Evolutionary conservation across 1,140 invertebrate species (phyloP), one percentile per base, ranked within the genome.

Genomic region (Bombus balteatus): DNA sequence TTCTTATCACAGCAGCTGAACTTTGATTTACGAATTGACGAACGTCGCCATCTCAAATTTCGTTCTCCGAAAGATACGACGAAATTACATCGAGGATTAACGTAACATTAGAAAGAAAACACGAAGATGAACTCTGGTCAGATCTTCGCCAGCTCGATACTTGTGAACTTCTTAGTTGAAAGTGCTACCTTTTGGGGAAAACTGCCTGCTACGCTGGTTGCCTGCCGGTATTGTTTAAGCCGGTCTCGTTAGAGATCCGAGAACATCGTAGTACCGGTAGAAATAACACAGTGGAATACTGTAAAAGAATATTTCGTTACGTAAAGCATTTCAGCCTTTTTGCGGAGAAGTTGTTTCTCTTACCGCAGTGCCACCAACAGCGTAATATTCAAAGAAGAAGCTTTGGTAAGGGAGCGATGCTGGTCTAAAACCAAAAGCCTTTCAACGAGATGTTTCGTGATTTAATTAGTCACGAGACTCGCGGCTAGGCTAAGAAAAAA

Each of bases 291-390:
- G 75, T 65, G 13, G 28, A 62, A 78, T 25, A 53, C 41, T 13
- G 59, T 66, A 8, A 41, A 78, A 78, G 75, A 65, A 78, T 78
- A 66, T 78, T 65, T 41, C 28, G 37, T 78, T 78, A 41, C 75
- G 3, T 12, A 62, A 41, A 59, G 53, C 18, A n/a, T 62, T 41
- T 62, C 15, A 28, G 34, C 75, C 25, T 6, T 62, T 62, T 65
- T 25, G 10, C 2, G 57, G 28, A 0, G 9, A 8, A 10, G 37
- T 78, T 41, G 59, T 66, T 76, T 76, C 73, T 25, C 28, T 32
- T 28, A 22, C 57, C 37, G 28, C 57, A 13, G n/a, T 41, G 15
- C 57, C 39, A 25, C 57, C 10, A n/a, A 62, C 34, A n/a, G 12
- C 53, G 13, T 76, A 76, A 76, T 39, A 39, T 37, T 76, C 74